phyloP scores from a whole-genome alignment of 2,797 vertebrate species.

The Periophthalmus magnuspinnatus region DNA sequence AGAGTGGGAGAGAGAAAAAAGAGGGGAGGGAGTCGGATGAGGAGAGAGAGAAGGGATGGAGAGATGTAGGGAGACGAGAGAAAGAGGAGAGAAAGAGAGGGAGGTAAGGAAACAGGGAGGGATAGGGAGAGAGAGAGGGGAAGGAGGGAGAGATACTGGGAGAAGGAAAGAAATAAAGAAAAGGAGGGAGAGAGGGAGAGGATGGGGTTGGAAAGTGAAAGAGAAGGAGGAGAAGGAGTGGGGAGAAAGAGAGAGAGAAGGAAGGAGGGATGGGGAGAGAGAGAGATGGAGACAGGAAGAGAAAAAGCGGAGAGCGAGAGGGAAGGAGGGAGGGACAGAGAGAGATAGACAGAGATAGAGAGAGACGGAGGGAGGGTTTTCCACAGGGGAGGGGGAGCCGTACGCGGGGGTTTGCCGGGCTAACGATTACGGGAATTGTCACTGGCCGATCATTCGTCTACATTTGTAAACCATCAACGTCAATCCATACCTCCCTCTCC shows the following conservation, averaged over 20 bases:
- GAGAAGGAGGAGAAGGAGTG: background rate
- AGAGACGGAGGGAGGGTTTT: background rate
- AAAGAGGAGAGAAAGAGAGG: no score
- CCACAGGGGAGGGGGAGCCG: background rate
- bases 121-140: background rate
- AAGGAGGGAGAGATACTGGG: background rate
- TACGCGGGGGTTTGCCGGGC: background rate
- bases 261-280: background rate
- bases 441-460: slow-evolving; percentile 69
- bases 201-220: background rate
- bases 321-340: no score
- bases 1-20: no score
- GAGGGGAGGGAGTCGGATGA: no score
- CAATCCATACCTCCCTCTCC: slow-evolving; percentile 33
- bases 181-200: background rate
- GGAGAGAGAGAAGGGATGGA: no score
- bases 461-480: slow-evolving; percentile 75
- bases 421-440: slow-evolving; percentile 68
- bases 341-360: background rate
- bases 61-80: no score
- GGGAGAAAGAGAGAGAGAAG: background rate
- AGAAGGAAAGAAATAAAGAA: background rate
- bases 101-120: background rate
- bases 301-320: no score
- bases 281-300: background rate